Base-by-base conservation (phyloP, 2,113 vertebrate genomes). In the Lepus americanus region DNA sequence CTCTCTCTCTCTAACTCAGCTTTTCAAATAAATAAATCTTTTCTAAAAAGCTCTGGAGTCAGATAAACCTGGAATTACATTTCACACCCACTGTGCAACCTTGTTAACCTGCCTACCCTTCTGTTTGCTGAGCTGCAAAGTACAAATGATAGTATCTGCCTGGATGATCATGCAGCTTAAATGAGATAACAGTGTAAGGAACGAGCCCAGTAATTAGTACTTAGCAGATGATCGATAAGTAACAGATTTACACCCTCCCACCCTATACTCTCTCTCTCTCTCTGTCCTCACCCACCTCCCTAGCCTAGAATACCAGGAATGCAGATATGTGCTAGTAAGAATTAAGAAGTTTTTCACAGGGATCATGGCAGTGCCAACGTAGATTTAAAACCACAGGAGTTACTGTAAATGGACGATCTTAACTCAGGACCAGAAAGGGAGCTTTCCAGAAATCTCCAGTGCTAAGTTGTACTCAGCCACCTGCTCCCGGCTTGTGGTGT, bases 21-120 rank as follows among this genome's bases (percentile, higher is more conserved):
- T 19, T 19, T 59, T 59, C 55, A 59, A 59, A 44, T 44, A 44
- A 44, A 44, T 44, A 44, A 59, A 59, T 19, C 55, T 17, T 17
- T 14, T 59, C 16, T 59, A 59, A 59, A 59, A 59, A 49, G 7
- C 27, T 61, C 87, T 29, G 12, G 29, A 11, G 4, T 70, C 70
- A 88, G 77, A 44, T 79, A 79, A 44, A 67, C 9, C 77, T 94
- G 64, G 49, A 94, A 36, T 31, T 83, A 55, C 27, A 33, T 74
- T 79, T 96, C 76, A 73, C 36, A 51, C 3, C 27, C 53, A 16
- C 13, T 39, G 5, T 84, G 76, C 76, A 36, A 72, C 39, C 61
- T 94, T 33, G 23, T 51, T 82, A 82, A 78, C 27, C 29, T 36
- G 73, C 51, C 36, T 73, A 67, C n/a, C 22, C 53, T 83, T 92